Evolutionary conservation across 2,113 vertebrate species (phyloP).

Genomic region (Alexandromys fortis): DNA sequence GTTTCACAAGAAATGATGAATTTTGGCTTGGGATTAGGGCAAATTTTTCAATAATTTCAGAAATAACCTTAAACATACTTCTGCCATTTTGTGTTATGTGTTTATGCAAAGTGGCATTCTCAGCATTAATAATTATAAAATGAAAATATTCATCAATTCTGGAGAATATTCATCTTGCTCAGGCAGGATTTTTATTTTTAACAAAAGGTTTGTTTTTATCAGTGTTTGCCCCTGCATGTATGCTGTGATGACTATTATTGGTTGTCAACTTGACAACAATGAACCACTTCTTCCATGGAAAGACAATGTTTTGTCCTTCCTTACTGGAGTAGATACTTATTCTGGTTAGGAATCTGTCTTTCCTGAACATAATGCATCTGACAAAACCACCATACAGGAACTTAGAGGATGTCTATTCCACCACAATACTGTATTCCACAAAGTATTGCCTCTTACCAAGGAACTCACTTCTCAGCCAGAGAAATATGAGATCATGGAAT

Average conservation of each 20-base stretch:
- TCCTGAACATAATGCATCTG: neutral
- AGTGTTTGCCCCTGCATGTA: neutral
- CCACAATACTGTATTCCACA: neutral
- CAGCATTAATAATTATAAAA: neutral
- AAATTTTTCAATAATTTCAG: neutral
- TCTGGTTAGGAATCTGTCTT: neutral
- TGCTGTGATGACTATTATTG: neutral
- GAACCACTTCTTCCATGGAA: neutral
- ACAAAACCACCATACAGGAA: neutral
- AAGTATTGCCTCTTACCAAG: neutral
- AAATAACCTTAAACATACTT: neutral
- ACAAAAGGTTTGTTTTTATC: neutral
- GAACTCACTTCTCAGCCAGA: neutral
- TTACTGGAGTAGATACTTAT: neutral
- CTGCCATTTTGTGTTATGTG: neutral
- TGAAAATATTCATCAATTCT: neutral
- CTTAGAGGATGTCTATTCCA: neutral
- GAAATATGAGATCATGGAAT: neutral
- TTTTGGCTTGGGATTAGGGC: neutral
- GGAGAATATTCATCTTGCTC: neutral
- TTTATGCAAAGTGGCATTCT: neutral
- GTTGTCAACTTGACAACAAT: neutral
- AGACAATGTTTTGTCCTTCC: neutral
- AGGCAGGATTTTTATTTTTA: neutral
- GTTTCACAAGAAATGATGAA: neutral